These are phyloP conservation scores for Palythoa caribaeorum DNA, from an alignment of 92 coral and sea anemone genomes.

Conservation along the genomic window DNA sequence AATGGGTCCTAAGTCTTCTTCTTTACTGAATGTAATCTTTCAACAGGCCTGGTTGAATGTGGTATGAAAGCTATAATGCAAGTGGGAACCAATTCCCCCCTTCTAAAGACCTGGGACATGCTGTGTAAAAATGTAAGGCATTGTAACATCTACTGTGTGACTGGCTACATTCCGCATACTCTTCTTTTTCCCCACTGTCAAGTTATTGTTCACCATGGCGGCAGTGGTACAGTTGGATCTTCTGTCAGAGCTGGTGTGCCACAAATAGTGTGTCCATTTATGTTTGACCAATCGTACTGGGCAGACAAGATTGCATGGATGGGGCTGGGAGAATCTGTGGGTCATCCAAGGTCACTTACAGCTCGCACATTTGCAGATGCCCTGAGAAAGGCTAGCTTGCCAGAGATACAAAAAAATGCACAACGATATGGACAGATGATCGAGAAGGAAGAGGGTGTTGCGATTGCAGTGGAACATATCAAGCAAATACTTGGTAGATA, in stretches of 20 bases:
- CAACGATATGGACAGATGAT: slow-evolving; percentile 66
- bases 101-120: slow-evolving; percentile 93
- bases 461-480: slow-evolving; percentile 66
- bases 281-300: slow-evolving; percentile 96
- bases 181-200: slow-evolving; percentile 83
- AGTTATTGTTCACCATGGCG: slow-evolving; percentile 87
- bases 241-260: slow-evolving; percentile 84
- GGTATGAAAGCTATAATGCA: slow-evolving; percentile 82
- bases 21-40: background rate
- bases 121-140: slow-evolving; percentile 78
- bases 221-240: slow-evolving; percentile 91
- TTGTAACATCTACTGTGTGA: slow-evolving; percentile 88
- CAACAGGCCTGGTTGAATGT: slow-evolving; percentile 84
- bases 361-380: slow-evolving; percentile 67
- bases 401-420: slow-evolving; percentile 59
- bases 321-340: slow-evolving; percentile 88
- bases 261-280: slow-evolving; percentile 89
- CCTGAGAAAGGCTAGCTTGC: slow-evolving; percentile 46
- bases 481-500: slow-evolving; percentile 52
- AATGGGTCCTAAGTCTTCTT: too few species aligned
- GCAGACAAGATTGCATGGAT: slow-evolving; percentile 93
- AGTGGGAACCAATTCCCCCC: slow-evolving; percentile 63
- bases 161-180: slow-evolving; percentile 75
- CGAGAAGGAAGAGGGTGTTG: slow-evolving; percentile 69
- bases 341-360: slow-evolving; percentile 79